Conservation (phyloP, 2,797 vertebrate genomes). For the Eulemur mongoz region DNA sequence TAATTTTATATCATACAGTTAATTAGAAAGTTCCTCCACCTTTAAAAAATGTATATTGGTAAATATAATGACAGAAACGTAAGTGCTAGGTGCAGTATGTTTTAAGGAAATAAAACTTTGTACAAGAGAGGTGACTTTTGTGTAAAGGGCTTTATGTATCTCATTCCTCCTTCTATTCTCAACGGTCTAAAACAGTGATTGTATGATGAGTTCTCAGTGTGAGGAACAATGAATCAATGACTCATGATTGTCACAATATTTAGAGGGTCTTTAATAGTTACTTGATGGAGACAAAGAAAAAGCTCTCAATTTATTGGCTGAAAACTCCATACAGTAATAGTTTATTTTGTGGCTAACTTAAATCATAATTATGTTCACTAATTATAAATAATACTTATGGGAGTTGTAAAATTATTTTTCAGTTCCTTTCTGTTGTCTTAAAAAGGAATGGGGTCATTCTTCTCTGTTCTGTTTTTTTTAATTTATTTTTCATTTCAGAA, state of each 20-base stretch:
- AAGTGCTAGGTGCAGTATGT: not conserved
- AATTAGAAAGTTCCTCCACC: not conserved
- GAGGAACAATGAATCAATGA: not conserved
- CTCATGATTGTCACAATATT: not conserved
- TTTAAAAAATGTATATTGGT: not conserved
- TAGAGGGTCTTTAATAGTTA: not conserved
- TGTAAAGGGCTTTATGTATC: not conserved
- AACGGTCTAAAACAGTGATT: not conserved
- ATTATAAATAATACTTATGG: not conserved
- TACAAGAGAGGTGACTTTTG: not conserved
- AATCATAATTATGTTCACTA: not conserved
- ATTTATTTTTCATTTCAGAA: too few species aligned
- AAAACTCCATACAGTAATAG: not conserved
- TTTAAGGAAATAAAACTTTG: not conserved
- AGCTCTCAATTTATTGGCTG: not conserved
- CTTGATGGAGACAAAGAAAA: not conserved
- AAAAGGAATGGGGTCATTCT: not conserved
- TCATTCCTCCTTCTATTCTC: not conserved
- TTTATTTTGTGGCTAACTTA: not conserved
- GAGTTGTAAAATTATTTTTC: not conserved
- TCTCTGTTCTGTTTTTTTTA: not conserved
- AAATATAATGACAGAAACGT: not conserved
- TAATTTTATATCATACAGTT: not conserved
- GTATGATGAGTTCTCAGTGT: not conserved
- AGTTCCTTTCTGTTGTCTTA: conserved; percentile 40